These are phyloP conservation scores for Craseonycteris thonglongyai DNA, from an alignment of 2,113 vertebrate genomes.

Conservation along the genomic window DNA sequence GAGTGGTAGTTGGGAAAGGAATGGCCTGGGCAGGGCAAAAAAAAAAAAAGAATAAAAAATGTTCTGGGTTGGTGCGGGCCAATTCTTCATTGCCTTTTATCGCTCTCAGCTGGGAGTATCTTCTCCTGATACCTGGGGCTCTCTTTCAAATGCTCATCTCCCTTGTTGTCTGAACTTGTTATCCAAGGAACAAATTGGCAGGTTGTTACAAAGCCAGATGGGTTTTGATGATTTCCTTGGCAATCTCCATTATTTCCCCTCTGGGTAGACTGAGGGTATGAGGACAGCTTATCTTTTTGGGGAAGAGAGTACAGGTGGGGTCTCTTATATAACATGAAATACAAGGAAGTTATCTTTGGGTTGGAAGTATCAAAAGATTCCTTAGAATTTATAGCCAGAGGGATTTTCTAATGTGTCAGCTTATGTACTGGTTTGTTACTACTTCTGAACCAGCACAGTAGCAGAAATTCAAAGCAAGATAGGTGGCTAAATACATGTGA, in stretches of 20 bases:
- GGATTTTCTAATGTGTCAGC: background rate
- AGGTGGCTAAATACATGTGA: background rate
- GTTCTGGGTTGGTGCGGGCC: background rate
- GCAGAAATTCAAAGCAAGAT: background rate
- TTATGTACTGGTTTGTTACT: background rate
- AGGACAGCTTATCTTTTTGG: background rate
- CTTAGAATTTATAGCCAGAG: slow-evolving; percentile 1
- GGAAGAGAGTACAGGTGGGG: background rate
- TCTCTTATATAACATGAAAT: slow-evolving; percentile 1
- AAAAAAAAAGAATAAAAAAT: background rate
- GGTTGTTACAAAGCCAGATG: background rate
- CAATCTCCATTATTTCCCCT: background rate
- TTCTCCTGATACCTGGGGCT: background rate
- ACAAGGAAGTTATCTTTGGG: background rate
- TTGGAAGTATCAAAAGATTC: background rate
- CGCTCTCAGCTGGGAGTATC: background rate
- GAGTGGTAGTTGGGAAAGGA: background rate
- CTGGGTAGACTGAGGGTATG: background rate
- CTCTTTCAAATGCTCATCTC: background rate
- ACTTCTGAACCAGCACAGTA: background rate
- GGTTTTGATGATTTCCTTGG: background rate
- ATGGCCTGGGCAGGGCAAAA: background rate
- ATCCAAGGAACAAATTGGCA: background rate
- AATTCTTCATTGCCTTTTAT: background rate
- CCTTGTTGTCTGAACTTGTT: background rate